Conservation (phyloP, 2,113 vertebrate species). For the Sterna hirundo region DNA sequence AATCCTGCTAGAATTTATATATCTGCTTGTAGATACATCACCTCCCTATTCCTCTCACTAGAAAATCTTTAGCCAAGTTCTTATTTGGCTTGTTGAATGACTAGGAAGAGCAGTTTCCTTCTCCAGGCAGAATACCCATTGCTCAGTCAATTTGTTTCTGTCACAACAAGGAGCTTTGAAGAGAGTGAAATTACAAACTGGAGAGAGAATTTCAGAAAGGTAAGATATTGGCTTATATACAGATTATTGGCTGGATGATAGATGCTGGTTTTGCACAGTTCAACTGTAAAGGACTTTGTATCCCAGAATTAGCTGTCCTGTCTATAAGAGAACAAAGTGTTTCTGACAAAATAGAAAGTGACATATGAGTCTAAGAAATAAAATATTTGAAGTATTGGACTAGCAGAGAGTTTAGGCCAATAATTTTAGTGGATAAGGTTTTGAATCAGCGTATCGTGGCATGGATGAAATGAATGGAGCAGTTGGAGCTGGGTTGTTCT, state of each 20-base stretch:
- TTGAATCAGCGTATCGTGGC: not conserved
- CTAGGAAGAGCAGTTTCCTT: not conserved
- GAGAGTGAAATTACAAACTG: not conserved
- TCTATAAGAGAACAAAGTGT: not conserved
- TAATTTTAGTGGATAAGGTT: not conserved
- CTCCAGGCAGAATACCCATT: not conserved
- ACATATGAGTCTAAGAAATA: not conserved
- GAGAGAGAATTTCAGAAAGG: not conserved
- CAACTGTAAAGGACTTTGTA: not conserved
- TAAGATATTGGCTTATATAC: not conserved
- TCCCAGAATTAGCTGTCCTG: not conserved
- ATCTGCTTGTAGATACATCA: not conserved
- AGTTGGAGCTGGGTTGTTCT: not conserved
- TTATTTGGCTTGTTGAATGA: not conserved
- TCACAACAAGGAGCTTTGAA: not conserved
- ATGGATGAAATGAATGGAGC: not conserved
- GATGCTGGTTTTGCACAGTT: not conserved
- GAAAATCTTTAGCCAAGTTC: not conserved
- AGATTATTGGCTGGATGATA: not conserved
- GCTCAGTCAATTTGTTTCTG: not conserved
- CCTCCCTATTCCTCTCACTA: not conserved
- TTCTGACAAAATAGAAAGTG: not conserved
- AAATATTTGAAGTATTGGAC: not conserved
- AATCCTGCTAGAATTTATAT: not conserved
- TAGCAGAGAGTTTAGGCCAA: not conserved